A percentile compares a stretch with the other conserved stretches of the same genome.
Conservation (phyloP, 2,797 vertebrate genomes). For the Danio choprae region DNA sequence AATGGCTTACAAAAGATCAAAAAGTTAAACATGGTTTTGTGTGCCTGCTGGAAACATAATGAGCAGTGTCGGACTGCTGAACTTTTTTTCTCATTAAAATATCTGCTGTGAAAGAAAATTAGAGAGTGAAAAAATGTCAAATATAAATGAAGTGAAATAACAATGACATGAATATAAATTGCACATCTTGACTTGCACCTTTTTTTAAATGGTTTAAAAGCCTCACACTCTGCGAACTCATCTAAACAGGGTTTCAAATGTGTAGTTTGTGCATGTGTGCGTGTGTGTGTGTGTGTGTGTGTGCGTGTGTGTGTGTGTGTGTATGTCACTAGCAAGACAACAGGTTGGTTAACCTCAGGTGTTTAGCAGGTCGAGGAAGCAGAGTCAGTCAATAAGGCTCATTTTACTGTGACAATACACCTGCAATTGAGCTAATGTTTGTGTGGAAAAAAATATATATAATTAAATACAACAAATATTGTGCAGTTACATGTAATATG, state of each 20-base stretch:
- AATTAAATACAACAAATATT: not conserved
- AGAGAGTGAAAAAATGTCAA: constrained; percentile 33
- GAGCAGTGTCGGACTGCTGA: not conserved
- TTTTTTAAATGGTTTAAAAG: not conserved
- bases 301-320: too few relatives aligned
- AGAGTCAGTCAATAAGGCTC: constrained; percentile 11
- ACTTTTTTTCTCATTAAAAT: constrained; percentile 22
- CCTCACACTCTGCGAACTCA: not conserved
- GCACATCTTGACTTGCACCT: not conserved
- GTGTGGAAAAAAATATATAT: not conserved
- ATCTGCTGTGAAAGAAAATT: constrained; percentile 22
- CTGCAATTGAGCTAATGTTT: not conserved
- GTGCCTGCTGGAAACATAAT: constrained; percentile 10
- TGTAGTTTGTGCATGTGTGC: too few relatives aligned
- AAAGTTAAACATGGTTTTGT: constrained; percentile 6
- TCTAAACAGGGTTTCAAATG: not conserved
- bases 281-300: too few relatives aligned
- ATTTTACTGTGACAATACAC: constrained; percentile 27
- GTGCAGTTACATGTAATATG: not conserved
- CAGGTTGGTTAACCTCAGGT: not conserved
- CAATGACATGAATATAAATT: constrained; percentile 7
- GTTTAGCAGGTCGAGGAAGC: constrained; percentile 11
- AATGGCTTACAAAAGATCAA: constrained; percentile 5
- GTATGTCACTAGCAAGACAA: not conserved
- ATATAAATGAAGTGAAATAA: constrained; percentile 17